A percentile compares a stretch with the other conserved stretches of the same genome.
Conservation (phyloP, 2,888 invertebrate species). For the Dugesia japonica region DNA sequence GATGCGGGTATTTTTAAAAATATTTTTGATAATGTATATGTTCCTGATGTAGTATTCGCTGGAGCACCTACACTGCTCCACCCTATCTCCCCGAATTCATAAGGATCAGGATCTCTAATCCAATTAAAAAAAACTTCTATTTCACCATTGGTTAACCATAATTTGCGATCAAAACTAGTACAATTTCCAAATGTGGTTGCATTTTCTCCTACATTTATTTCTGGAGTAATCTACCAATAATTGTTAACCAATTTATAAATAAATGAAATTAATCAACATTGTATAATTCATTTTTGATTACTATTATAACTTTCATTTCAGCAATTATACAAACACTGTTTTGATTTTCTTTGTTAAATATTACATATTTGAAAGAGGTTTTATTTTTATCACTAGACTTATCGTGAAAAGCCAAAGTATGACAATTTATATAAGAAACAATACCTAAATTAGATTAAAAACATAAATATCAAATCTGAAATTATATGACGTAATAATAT, state of each 20-base stretch:
- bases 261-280: background rate
- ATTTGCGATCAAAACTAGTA: background rate
- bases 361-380: background rate
- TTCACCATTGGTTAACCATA: background rate
- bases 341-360: background rate
- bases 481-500: no score
- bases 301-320: conserved; percentile 23
- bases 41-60: conserved; percentile 11
- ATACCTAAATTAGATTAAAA: background rate
- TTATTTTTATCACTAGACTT: background rate
- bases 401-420: background rate
- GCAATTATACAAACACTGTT: conserved; percentile 20
- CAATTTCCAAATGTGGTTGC: background rate
- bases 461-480: background rate
- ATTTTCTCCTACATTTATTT: background rate
- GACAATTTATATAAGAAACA: background rate
- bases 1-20: background rate
- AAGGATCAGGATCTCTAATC: conserved; percentile 16
- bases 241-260: background rate
- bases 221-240: background rate
- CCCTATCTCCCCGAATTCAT: conserved; percentile 21
- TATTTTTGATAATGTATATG: conserved; percentile 25
- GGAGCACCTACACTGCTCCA: conserved; percentile 31
- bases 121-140: background rate
- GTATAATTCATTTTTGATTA: background rate